Conservation (phyloP, 2,113 vertebrate species). For the Channa maculata region DNA sequence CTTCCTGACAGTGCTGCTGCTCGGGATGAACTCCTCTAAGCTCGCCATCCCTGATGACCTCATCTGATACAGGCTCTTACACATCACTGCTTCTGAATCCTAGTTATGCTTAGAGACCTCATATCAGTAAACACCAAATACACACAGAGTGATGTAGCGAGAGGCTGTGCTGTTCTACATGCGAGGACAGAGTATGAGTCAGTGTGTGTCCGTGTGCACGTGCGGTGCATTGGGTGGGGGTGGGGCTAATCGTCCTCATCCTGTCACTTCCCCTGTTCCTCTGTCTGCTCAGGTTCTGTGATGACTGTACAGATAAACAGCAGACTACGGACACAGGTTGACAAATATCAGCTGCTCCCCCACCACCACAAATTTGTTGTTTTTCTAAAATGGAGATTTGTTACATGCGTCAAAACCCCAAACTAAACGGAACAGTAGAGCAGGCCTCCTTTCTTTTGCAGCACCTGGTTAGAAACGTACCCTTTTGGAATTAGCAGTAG, state of each 20-base stretch:
- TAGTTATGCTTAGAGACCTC: constrained; percentile 56
- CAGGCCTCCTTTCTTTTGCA: not conserved
- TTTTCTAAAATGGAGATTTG: constrained; percentile 4
- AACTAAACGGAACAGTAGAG: not conserved
- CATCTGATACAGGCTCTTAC: constrained; percentile 62
- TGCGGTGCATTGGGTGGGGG: constrained; percentile 42
- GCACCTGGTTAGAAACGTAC: not conserved
- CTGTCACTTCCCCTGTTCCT: constrained; percentile 75
- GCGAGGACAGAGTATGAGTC: constrained; percentile 63
- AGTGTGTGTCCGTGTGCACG: constrained; percentile 52
- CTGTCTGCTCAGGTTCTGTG: constrained; percentile 63
- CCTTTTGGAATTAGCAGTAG: not conserved
- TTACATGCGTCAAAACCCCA: not conserved
- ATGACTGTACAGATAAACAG: constrained; percentile 38
- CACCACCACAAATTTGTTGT: not conserved
- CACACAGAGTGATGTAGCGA: constrained; percentile 40
- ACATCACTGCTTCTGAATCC: constrained; percentile 54
- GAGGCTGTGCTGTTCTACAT: constrained; percentile 53
- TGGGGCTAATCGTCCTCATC: constrained; percentile 69
- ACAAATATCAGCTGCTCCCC: constrained; percentile 24
- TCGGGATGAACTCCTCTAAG: constrained; percentile 36
- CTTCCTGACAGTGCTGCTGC: constrained; percentile 22
- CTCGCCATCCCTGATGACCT: constrained; percentile 57
- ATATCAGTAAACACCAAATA: constrained; percentile 50
- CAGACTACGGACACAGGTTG: constrained; percentile 35